Conservation (phyloP, 2,888 invertebrate genomes). For the Homarus gammarus region DNA sequence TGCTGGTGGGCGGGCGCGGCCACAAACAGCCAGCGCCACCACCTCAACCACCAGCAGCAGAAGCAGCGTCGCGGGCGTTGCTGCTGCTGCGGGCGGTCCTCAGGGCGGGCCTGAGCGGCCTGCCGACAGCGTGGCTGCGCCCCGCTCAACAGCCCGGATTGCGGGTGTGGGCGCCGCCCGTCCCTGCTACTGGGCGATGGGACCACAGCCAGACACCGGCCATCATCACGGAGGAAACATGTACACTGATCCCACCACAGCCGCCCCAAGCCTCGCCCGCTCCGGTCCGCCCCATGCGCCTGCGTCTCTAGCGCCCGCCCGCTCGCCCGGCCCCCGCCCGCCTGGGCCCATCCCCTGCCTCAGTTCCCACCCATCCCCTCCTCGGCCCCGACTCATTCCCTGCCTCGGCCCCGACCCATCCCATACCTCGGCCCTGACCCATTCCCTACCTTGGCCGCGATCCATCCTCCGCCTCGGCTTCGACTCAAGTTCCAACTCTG, state of each 20-base stretch:
- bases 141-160: slow-evolving; percentile 77
- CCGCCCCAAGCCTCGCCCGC: slow-evolving; percentile 78
- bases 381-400: slow-evolving; percentile 1
- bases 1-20: slow-evolving; percentile 71
- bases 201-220: slow-evolving; percentile 66
- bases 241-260: slow-evolving; percentile 76
- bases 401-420: background rate
- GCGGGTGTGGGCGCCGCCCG: slow-evolving; percentile 69
- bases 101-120: slow-evolving; percentile 78
- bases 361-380: background rate
- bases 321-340: background rate
- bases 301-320: slow-evolving; percentile 58
- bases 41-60: slow-evolving; percentile 75
- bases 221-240: slow-evolving; percentile 60
- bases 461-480: too few relatives aligned
- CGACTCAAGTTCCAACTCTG: too few relatives aligned
- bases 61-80: slow-evolving; percentile 70
- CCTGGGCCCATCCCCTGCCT: slow-evolving; percentile 34
- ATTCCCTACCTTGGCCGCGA: too few relatives aligned
- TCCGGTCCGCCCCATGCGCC: slow-evolving; percentile 76
- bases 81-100: slow-evolving; percentile 71
- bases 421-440: background rate
- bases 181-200: slow-evolving; percentile 65
- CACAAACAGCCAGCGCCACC: slow-evolving; percentile 72
- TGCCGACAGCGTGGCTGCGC: slow-evolving; percentile 77